phyloP scores from a whole-genome alignment of 2,113 vertebrate species.

The Gavia stellata region DNA sequence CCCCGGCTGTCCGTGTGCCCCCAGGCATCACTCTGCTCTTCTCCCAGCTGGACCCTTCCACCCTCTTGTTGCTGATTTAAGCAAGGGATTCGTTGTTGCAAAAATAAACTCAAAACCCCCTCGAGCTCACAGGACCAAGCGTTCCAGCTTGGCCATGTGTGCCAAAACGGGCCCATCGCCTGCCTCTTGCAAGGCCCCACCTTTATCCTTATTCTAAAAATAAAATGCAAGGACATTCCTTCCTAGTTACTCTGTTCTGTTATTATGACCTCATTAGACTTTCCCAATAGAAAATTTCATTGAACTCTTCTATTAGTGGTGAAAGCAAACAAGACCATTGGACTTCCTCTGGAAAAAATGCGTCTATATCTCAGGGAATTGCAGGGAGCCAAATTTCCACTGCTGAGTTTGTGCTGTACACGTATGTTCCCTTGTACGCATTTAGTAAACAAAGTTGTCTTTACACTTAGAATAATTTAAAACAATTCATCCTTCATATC shows the following conservation, averaged over 20 bases:
- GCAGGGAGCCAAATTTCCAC: slow-evolving; percentile 24
- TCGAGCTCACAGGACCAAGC: not conserved
- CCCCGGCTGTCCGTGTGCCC: not conserved
- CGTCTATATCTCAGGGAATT: not conserved
- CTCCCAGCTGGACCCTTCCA: not conserved
- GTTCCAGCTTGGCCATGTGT: not conserved
- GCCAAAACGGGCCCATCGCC: not conserved
- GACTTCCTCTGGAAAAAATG: slow-evolving; percentile 53
- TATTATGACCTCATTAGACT: slow-evolving; percentile 51
- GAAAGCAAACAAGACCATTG: slow-evolving; percentile 31
- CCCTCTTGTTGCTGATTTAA: not conserved
- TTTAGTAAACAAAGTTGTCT: slow-evolving; percentile 40
- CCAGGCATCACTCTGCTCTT: not conserved
- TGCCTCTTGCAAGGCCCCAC: slow-evolving; percentile 34
- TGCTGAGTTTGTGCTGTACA: not conserved
- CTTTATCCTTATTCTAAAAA: slow-evolving; percentile 56
- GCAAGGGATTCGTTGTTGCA: not conserved
- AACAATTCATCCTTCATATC: not conserved
- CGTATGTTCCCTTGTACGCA: not conserved
- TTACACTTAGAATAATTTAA: not conserved
- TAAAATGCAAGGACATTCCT: slow-evolving; percentile 43
- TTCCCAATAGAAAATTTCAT: slow-evolving; percentile 37
- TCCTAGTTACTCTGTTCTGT: slow-evolving; percentile 27
- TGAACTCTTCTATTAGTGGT: not conserved
- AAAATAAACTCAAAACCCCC: not conserved